Percentiles rank a stretch among this genome's conserved stretches.
phyloP scores from a whole-genome alignment of 2,113 vertebrate genomes.

The Otis tarda region DNA sequence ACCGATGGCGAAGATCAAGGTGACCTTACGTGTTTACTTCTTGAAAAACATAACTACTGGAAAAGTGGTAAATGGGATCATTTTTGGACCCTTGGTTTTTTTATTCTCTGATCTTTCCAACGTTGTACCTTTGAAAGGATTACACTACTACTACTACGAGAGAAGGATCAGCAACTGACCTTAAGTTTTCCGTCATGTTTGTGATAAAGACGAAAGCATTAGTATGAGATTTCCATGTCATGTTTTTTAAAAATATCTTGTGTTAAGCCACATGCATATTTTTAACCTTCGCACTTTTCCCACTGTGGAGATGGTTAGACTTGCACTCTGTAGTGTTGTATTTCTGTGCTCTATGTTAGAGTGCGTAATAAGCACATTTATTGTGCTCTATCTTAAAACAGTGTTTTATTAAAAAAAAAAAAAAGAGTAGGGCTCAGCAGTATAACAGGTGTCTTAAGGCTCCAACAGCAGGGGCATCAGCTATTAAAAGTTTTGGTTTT shows the following conservation, averaged over 20 bases:
- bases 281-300: conserved; percentile 58
- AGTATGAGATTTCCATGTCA: not conserved
- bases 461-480: conserved; percentile 25
- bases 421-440: conserved; percentile 28
- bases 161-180: conserved; percentile 34
- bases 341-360: conserved; percentile 98
- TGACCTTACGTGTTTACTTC: conserved; percentile 9
- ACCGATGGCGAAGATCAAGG: conserved; percentile 22
- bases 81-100: conserved; percentile 27
- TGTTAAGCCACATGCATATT: conserved; percentile 20
- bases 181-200: conserved; percentile 21
- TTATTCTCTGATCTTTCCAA: conserved; percentile 48
- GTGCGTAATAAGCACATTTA: conserved; percentile 88
- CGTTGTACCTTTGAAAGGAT: conserved; percentile 27
- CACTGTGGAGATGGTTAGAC: conserved; percentile 65
- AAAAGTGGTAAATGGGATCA: conserved; percentile 41
- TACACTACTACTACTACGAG: conserved; percentile 18
- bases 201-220: not conserved
- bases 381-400: conserved; percentile 81
- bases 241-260: conserved; percentile 56
- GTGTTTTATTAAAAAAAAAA: conserved; percentile 68
- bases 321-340: conserved; percentile 74
- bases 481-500: not conserved
- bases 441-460: conserved; percentile 18
- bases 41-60: conserved; percentile 42